These are phyloP conservation scores for Camarhynchus parvulus DNA, from an alignment of 2,113 vertebrate genomes.

Conservation along the genomic window DNA sequence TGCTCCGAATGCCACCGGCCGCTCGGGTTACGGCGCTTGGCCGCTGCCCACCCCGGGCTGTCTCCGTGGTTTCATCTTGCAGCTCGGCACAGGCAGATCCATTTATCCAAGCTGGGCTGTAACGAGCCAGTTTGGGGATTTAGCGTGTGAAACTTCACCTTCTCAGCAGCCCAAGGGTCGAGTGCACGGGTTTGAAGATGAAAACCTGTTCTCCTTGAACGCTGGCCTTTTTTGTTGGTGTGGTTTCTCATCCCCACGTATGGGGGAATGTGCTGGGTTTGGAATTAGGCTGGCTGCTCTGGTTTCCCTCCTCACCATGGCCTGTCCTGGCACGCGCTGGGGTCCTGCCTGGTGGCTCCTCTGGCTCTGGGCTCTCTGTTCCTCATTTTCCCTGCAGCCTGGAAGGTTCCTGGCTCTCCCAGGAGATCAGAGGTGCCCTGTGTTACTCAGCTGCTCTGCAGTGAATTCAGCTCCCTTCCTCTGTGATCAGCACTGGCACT, in stretches of 20 bases:
- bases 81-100: background rate
- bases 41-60: background rate
- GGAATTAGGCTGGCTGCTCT: background rate
- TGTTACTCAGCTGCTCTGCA: background rate
- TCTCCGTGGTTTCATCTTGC: conserved; percentile 15
- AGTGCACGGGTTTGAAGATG: background rate
- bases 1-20: background rate
- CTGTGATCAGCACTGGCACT: background rate
- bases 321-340: accelerated
- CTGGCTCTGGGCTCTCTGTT: background rate
- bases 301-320: accelerated
- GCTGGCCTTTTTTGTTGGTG: background rate
- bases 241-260: background rate
- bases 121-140: accelerated
- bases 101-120: background rate
- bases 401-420: background rate
- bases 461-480: background rate
- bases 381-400: background rate
- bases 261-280: background rate
- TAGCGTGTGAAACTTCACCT: background rate
- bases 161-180: background rate
- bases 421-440: background rate
- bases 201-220: background rate
- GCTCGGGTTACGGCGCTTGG: conserved; percentile 13
- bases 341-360: accelerated